Conservation (phyloP, 2,797 vertebrate genomes). For the Spinus olivaceus region DNA sequence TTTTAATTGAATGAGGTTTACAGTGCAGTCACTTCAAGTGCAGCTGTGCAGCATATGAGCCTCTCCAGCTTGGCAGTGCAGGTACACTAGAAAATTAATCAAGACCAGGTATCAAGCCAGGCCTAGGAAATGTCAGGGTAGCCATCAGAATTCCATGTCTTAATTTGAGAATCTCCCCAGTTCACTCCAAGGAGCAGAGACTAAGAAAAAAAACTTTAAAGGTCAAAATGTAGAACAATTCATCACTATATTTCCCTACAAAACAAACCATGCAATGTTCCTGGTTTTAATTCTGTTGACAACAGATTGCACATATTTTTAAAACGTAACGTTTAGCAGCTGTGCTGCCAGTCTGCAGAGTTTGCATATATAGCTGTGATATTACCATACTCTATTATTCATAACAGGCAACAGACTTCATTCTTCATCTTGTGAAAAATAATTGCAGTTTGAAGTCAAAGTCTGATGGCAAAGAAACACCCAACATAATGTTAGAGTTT, state of each 20-base stretch:
- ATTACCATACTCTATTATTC: constrained; percentile 67
- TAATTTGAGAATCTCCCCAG: constrained; percentile 43
- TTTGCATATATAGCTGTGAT: constrained; percentile 53
- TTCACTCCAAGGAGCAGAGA: constrained; percentile 3
- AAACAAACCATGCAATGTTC: constrained; percentile 39
- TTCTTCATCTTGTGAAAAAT: constrained; percentile 48
- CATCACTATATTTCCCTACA: constrained; percentile 48
- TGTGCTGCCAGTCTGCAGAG: constrained; percentile 54
- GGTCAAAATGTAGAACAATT: constrained; percentile 50
- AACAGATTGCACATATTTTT: constrained; percentile 60
- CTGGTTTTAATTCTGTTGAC: constrained; percentile 55
- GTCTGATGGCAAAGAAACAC: constrained; percentile 13
- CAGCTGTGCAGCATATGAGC: background rate
- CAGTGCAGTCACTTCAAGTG: constrained; percentile 10
- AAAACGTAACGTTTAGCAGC: constrained; percentile 49
- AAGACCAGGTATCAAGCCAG: constrained; percentile 48
- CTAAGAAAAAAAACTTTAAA: background rate
- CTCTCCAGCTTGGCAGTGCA: constrained; percentile 27
- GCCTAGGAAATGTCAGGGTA: constrained; percentile 59
- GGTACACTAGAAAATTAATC: constrained; percentile 48
- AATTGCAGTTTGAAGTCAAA: constrained; percentile 30
- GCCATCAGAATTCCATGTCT: constrained; percentile 52
- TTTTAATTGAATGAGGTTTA: constrained; percentile 60
- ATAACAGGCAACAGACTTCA: constrained; percentile 57
- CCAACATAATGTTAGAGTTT: background rate